phyloP scores from a whole-genome alignment of 1,140 invertebrate genomes.

The Riptortus pedestris region DNA sequence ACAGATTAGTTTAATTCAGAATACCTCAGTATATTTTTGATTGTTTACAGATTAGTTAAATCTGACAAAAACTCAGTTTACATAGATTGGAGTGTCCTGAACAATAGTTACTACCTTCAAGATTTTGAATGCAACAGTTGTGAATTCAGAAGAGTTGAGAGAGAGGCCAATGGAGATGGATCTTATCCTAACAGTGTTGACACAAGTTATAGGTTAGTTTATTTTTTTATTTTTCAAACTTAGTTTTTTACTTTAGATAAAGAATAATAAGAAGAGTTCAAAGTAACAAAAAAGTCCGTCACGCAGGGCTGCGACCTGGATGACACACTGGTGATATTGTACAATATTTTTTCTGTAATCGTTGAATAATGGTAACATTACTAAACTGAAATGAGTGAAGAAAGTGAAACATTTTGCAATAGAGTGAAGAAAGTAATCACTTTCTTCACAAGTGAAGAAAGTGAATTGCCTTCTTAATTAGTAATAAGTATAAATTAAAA shows the following conservation, averaged over 20 bases:
- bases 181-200: not conserved
- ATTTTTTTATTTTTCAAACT: not conserved
- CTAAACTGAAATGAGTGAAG: too few relatives aligned
- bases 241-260: not conserved
- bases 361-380: too few relatives aligned
- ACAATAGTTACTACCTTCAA: constrained; percentile 22
- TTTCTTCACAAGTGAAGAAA: too few relatives aligned
- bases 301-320: too few relatives aligned
- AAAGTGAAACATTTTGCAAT: too few relatives aligned
- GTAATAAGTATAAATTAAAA: too few relatives aligned
- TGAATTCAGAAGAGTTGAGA: constrained; percentile 43
- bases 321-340: not conserved
- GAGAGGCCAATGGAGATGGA: not conserved
- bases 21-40: too few relatives aligned
- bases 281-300: not conserved
- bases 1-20: too few relatives aligned
- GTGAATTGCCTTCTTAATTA: too few relatives aligned
- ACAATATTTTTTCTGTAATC: not conserved
- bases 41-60: constrained; percentile 8
- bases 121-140: constrained; percentile 33
- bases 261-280: not conserved
- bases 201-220: constrained; percentile 3
- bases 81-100: constrained; percentile 24
- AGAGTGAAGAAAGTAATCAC: too few relatives aligned
- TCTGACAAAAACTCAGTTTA: constrained; percentile 29